A percentile compares a stretch with the other conserved stretches of the same genome.
These are phyloP conservation scores for Pteropus alecto DNA, from an alignment of 2,113 vertebrate genomes.

Conservation along the genomic window DNA sequence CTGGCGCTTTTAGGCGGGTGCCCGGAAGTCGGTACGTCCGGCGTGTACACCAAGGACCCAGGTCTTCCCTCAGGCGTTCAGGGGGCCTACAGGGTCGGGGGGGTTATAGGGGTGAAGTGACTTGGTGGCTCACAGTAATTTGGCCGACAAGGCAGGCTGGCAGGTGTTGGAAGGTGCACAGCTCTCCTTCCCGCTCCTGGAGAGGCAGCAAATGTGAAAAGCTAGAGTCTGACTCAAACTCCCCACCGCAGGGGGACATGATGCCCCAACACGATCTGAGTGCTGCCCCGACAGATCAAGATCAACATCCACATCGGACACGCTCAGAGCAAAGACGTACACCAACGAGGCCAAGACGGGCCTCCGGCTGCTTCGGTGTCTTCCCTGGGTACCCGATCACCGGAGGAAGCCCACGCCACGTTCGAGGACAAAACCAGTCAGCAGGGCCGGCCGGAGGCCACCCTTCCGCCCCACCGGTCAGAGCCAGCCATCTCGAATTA, in stretches of 20 bases:
- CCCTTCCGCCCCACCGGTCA: background rate
- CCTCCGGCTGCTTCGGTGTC: background rate
- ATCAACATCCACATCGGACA: background rate
- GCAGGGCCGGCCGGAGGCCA: background rate
- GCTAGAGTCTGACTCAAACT: background rate
- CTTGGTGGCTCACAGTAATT: background rate
- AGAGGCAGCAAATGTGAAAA: background rate
- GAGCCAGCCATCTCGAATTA: background rate
- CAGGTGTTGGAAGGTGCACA: background rate
- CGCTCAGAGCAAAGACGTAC: background rate
- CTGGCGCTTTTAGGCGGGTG: constrained; percentile 31
- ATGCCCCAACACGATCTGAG: background rate
- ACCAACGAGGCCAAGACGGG: fast-evolving
- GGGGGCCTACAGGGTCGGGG: background rate
- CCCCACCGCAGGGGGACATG: background rate
- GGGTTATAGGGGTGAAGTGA: background rate
- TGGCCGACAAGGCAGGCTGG: fast-evolving
- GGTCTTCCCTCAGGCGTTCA: background rate
- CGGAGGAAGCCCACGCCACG: background rate
- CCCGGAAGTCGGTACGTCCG: background rate
- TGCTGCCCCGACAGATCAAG: background rate
- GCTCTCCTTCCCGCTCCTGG: background rate
- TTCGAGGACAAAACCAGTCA: background rate
- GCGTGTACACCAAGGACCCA: background rate
- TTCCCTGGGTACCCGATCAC: background rate